Evolutionary conservation across 2,888 invertebrate species (phyloP).

Genomic region (Torymus auratus): DNA sequence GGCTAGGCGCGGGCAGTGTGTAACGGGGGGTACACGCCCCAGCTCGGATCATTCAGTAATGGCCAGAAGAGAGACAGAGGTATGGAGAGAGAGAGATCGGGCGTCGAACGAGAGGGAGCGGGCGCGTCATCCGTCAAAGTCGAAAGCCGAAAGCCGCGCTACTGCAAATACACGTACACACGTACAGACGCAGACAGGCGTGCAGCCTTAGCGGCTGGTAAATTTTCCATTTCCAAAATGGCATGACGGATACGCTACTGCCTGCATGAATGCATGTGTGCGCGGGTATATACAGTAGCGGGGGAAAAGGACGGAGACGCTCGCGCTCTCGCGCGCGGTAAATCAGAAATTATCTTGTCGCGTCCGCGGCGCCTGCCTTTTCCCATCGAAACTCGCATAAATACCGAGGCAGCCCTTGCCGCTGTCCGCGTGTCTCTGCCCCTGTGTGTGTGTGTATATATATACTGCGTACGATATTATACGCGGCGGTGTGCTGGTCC

Average conservation of each 20-base stretch:
- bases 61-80: no score
- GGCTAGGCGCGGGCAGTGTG: no score
- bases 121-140: conserved; percentile 53
- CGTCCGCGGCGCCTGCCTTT: conserved; percentile 72
- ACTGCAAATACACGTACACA: no score
- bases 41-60: no score
- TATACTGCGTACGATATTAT: conserved; percentile 49
- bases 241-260: conserved; percentile 54
- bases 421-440: conserved; percentile 43
- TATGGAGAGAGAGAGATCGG: not conserved
- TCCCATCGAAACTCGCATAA: conserved; percentile 75
- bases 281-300: no score
- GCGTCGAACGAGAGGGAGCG: conserved; percentile 25
- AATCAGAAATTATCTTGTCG: conserved; percentile 76
- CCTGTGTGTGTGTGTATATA: not conserved
- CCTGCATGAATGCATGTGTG: no score
- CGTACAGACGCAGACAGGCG: not conserved
- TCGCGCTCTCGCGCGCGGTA: conserved; percentile 65
- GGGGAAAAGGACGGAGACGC: conserved; percentile 22
- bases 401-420: conserved; percentile 63
- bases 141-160: conserved; percentile 18
- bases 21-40: no score
- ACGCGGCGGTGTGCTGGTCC: conserved; percentile 41
- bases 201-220: conserved; percentile 49
- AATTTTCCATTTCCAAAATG: conserved; percentile 70